These are phyloP conservation scores for Crenichthys baileyi DNA, from an alignment of 2,797 vertebrate species.

Conservation along the genomic window DNA sequence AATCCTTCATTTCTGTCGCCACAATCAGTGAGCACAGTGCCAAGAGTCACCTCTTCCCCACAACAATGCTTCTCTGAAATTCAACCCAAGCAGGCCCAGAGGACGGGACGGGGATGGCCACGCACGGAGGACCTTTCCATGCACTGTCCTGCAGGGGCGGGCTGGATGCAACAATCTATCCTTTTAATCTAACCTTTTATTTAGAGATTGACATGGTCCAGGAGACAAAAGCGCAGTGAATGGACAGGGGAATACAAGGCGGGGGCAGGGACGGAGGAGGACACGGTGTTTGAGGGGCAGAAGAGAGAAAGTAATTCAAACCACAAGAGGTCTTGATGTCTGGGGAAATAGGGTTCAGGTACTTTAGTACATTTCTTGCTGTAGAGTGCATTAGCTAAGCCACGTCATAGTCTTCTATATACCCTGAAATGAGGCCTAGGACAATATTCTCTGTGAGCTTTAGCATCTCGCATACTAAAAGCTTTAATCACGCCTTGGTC, in stretches of 20 bases:
- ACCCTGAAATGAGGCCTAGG: neutral
- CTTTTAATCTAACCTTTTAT: conserved; percentile 61
- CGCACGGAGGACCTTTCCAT: conserved; percentile 33
- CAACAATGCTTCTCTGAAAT: conserved; percentile 30
- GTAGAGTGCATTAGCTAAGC: conserved; percentile 17
- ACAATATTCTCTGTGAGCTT: neutral
- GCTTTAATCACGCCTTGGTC: neutral
- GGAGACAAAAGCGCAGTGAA: conserved; percentile 53
- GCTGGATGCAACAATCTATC: conserved; percentile 32
- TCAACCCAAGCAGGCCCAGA: conserved; percentile 32
- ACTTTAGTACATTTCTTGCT: neutral
- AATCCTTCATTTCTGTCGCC: neutral
- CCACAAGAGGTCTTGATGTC: conserved; percentile 19
- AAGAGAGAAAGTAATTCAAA: conserved; percentile 40
- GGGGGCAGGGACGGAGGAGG: conserved; percentile 22
- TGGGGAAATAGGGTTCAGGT: conserved; percentile 14
- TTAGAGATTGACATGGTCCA: conserved; percentile 56
- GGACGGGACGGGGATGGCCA: conserved; percentile 7
- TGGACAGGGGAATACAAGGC: conserved; percentile 10
- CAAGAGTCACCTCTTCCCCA: conserved; percentile 4
- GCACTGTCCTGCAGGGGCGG: conserved; percentile 16
- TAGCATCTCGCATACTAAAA: neutral
- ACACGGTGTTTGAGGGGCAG: conserved; percentile 13
- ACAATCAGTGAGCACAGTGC: neutral
- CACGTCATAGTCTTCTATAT: neutral